Evolutionary conservation across 2,888 invertebrate genomes (phyloP), one percentile per base, ranked within the genome.

Genomic region (Pomacea canaliculata): DNA sequence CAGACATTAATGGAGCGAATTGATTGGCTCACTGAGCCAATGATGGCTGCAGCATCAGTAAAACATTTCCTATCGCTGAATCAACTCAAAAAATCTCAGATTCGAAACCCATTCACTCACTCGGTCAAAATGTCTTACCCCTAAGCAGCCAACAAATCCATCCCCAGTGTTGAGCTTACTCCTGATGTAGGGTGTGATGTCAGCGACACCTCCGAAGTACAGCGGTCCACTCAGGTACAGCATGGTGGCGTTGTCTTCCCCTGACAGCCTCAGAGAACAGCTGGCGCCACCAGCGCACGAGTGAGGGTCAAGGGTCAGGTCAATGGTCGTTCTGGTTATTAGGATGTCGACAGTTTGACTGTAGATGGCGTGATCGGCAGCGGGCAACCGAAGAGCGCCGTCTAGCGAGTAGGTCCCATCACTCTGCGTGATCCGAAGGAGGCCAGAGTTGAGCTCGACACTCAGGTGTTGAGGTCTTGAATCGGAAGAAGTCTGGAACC

Each of bases 141-240:
- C 87, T 46, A 89, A 77, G 80, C 89, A 89, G 7, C 89, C 89
- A 48, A 73, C 79, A 78, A 85, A 88, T 18, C 83, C 83, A 1
- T 76, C 76, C 12, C 76, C 67, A 12, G 83, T 82, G 18, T 69
- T 76, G 63, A 87, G 76, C 76, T 85, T 86, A 76, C 86, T 88
- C 69, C 88, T 77, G 23, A 85, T 79, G 77, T 85, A 89, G 4
- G 87, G 79, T 9, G 85, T 86, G 73, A 85, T 78, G 9, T 71
- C 37, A 1, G 76, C 67, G 16, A 87, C 78, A 23, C 85, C 85
- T 48, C 89, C 89, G 65, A 88, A 69, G 56, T 79, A 77, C 72
- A 85, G 60, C 56, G 69, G 70, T 49, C 79, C 80, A 68, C 79
- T 79, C 72, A 85, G 78, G 51, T 77, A 66, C 23, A 84, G 73